Percentiles rank a stretch among this genome's conserved stretches.
These are phyloP conservation scores for Vespertilio murinus DNA, from an alignment of 2,797 vertebrate genomes.

Conservation along the genomic window DNA sequence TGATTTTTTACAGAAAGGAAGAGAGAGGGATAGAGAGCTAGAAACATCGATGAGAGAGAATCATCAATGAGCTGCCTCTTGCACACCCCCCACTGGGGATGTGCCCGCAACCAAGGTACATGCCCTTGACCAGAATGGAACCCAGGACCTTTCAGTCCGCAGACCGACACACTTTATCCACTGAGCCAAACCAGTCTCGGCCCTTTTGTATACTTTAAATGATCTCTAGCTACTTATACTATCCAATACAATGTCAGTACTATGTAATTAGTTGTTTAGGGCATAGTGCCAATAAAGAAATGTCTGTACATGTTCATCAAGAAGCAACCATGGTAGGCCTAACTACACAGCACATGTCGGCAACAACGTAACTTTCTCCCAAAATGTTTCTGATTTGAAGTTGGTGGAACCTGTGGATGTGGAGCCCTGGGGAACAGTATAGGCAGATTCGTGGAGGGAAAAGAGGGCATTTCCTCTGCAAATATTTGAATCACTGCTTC, in stretches of 20 bases:
- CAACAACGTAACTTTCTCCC: not conserved
- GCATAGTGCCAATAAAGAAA: not conserved
- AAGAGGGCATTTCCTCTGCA: not conserved
- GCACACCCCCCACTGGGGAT: too few species aligned
- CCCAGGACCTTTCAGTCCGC: too few species aligned
- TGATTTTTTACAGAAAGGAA: too few species aligned
- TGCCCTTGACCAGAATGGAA: too few species aligned
- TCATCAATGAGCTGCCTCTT: too few species aligned
- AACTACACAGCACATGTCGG: not conserved
- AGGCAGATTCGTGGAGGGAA: not conserved
- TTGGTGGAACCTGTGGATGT: not conserved
- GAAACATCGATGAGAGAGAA: too few species aligned
- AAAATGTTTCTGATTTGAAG: not conserved
- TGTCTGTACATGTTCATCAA: not conserved
- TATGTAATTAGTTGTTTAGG: not conserved
- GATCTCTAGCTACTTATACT: not conserved
- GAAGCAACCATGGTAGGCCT: not conserved
- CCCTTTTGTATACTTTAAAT: not conserved
- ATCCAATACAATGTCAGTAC: not conserved
- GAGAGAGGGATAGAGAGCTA: too few species aligned
- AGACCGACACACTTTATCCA: too few species aligned
- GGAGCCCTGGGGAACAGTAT: not conserved
- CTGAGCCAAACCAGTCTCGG: too few species aligned
- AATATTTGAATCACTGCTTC: not conserved
- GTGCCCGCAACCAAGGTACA: too few species aligned